phyloP scores from a whole-genome alignment of 1,140 invertebrate species.

The Eupristina koningsbergeri region DNA sequence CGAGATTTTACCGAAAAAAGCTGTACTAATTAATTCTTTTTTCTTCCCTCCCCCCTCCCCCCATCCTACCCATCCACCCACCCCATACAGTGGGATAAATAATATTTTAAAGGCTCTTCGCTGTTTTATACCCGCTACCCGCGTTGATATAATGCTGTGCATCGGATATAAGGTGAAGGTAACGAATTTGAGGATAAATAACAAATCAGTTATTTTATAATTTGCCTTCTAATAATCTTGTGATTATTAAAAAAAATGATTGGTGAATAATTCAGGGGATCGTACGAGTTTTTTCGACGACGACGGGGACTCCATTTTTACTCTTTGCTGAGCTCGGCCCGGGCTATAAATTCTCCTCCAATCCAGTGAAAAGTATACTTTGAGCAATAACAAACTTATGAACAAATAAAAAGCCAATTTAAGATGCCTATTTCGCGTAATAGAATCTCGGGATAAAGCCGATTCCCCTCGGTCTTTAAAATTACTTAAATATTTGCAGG shows the following conservation, averaged over 20 bases:
- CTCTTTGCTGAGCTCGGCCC: too few species aligned
- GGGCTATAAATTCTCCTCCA: neutral
- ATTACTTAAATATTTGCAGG: conserved; percentile 7
- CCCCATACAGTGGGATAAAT: conserved; percentile 13
- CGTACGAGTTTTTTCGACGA: neutral
- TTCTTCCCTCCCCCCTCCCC: conserved; percentile 8
- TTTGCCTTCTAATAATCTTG: neutral
- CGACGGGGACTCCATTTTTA: too few species aligned
- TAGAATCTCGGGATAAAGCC: neutral
- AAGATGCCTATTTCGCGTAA: neutral
- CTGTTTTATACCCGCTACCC: neutral
- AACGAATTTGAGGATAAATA: neutral
- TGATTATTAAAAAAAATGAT: neutral
- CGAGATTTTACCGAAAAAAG: conserved; percentile 30
- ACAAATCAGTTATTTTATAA: neutral
- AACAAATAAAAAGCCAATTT: conserved; percentile 9
- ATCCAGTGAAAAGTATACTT: neutral
- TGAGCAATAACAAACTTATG: neutral
- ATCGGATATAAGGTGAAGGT: neutral
- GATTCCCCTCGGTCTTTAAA: neutral
- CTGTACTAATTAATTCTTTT: conserved; percentile 26
- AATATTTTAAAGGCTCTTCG: conserved; percentile 8
- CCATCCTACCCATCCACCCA: too few species aligned
- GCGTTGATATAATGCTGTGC: neutral
- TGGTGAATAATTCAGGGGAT: neutral